A percentile compares a stretch with the other conserved stretches of the same genome.
These are phyloP conservation scores for Phrynosoma platyrhinos DNA, from an alignment of 2,113 vertebrate genomes.

Conservation along the genomic window DNA sequence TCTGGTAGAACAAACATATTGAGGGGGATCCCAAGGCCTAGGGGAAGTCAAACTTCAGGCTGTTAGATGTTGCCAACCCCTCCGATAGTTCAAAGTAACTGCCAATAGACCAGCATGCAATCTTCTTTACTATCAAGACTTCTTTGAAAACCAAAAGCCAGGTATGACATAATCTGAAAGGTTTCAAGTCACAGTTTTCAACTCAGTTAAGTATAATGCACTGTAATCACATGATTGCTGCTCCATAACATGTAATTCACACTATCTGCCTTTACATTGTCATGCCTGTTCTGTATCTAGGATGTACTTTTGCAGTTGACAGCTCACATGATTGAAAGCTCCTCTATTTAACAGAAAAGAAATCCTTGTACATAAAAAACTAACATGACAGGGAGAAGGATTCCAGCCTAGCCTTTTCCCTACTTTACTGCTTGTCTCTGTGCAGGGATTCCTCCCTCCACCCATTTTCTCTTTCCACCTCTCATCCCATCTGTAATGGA, in stretches of 20 bases:
- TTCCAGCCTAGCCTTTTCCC: neutral
- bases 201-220: neutral
- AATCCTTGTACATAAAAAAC: neutral
- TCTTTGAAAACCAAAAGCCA: neutral
- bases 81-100: too few species aligned
- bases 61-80: too few species aligned
- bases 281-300: neutral
- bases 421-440: neutral
- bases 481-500: neutral
- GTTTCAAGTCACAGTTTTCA: neutral
- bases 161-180: neutral
- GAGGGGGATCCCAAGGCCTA: too few species aligned
- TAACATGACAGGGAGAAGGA: neutral
- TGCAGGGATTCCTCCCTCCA: too few species aligned
- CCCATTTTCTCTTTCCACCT: too few species aligned
- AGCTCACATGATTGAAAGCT: neutral
- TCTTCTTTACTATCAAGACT: neutral
- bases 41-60: too few species aligned
- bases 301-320: neutral
- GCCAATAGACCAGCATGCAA: too few species aligned
- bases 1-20: too few species aligned
- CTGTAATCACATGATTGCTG: neutral
- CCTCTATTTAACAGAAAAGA: neutral
- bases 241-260: neutral
- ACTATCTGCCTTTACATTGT: neutral